A percentile compares a stretch with the other conserved stretches of the same genome.
Evolutionary conservation across 2,797 vertebrate genomes (phyloP).

Genomic region (Mormyrops attenuatus): DNA sequence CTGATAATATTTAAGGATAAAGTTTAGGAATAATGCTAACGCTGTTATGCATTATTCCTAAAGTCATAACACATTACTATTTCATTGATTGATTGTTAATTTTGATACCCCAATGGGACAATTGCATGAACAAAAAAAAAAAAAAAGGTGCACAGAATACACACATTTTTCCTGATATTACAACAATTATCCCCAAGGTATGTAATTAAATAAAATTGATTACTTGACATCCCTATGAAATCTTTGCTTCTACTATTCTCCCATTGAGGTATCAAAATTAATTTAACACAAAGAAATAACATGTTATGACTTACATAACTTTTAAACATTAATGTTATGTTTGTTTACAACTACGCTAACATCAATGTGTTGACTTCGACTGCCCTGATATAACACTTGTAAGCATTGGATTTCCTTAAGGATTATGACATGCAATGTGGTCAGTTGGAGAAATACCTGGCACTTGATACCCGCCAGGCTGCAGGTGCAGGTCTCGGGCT

Average conservation of each 20-base stretch:
- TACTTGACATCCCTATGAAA: background rate
- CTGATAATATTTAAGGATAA: background rate
- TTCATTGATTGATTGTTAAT: too few relatives aligned
- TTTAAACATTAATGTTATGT: too few relatives aligned
- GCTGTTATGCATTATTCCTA: background rate
- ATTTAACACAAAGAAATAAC: background rate
- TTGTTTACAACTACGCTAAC: too few relatives aligned
- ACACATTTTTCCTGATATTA: too few relatives aligned
- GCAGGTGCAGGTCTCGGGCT: constrained; percentile 91
- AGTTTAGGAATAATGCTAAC: background rate
- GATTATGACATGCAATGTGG: background rate
- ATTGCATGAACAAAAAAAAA: too few relatives aligned
- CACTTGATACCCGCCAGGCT: constrained; percentile 92
- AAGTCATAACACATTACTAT: background rate
- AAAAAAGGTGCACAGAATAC: too few relatives aligned
- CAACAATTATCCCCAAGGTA: too few relatives aligned
- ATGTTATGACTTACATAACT: too few relatives aligned
- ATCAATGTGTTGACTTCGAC: background rate
- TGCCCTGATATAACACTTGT: background rate
- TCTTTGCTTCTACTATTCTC: background rate
- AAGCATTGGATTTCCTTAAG: background rate
- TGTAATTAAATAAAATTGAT: background rate
- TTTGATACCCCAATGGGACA: too few relatives aligned
- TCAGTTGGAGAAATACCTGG: constrained; percentile 65
- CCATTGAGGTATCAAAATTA: background rate